phyloP scores from a whole-genome alignment of 2,888 invertebrate genomes.

The Myathropa florea region DNA sequence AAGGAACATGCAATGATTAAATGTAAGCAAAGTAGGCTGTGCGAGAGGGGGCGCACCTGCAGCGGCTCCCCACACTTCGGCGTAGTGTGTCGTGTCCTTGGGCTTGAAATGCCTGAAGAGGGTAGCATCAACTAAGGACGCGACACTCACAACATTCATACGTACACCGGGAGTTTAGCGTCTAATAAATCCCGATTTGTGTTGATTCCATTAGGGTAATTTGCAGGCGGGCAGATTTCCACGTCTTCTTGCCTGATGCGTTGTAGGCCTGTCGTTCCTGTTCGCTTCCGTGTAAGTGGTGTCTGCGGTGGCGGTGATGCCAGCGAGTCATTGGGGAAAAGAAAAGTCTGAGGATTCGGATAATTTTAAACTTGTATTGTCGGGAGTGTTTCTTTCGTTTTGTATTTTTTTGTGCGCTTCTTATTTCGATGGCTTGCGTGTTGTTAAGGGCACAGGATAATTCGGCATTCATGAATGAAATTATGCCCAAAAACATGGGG shows the following conservation, averaged over 20 bases:
- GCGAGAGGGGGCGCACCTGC: not conserved
- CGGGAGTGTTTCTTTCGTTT: conserved; percentile 3
- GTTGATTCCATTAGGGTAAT: conserved; percentile 68
- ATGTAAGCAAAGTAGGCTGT: conserved; percentile 36
- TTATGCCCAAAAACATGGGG: conserved; percentile 3
- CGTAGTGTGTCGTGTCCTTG: conserved; percentile 7
- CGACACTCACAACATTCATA: not conserved
- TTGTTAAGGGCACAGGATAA: conserved; percentile 8
- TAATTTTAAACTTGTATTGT: conserved; percentile 51
- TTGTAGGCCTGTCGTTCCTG: not conserved
- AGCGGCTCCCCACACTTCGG: not conserved
- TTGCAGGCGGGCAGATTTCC: conserved; percentile 34
- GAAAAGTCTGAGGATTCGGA: conserved; percentile 19
- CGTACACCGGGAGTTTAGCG: conserved; percentile 25
- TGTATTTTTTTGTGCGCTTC: not conserved
- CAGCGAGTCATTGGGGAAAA: not conserved
- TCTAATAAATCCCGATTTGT: conserved; percentile 66
- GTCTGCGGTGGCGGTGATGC: not conserved
- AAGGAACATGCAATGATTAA: conserved; percentile 63
- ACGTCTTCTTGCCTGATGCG: not conserved
- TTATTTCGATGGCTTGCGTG: not conserved
- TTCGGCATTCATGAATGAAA: conserved; percentile 42
- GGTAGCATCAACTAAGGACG: conserved; percentile 13
- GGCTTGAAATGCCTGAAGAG: not conserved
- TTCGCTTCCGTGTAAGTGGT: too few relatives aligned